Conservation (phyloP, 2,113 vertebrate genomes). For the Anseranas semipalmata region DNA sequence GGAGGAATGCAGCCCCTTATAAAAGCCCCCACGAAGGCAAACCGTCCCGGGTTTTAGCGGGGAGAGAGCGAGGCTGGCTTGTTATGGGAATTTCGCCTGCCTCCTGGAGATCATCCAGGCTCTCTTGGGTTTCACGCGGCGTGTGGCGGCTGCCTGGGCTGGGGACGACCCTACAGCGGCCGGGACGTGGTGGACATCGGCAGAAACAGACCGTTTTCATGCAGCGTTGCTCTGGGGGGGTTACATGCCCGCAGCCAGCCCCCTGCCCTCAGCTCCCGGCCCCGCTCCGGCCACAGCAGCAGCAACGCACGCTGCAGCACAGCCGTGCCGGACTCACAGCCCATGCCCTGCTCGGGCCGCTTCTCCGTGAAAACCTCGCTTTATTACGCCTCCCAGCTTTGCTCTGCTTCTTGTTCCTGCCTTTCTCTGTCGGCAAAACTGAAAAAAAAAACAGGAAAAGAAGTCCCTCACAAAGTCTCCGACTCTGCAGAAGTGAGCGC, state of each 20-base stretch:
- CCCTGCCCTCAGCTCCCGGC: fast-evolving
- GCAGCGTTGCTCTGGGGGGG: not conserved
- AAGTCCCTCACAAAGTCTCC: not conserved
- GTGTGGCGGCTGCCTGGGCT: not conserved
- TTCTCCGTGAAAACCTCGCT: not conserved
- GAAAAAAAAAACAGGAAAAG: not conserved
- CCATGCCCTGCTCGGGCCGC: too few relatives aligned
- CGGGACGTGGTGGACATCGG: not conserved
- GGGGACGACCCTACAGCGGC: not conserved
- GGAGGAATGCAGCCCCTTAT: slow-evolving; percentile 31
- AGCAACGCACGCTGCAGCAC: fast-evolving
- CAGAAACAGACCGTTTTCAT: slow-evolving; percentile 7
- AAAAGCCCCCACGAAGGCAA: slow-evolving; percentile 54
- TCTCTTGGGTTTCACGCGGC: slow-evolving; percentile 51
- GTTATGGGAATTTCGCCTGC: slow-evolving; percentile 30
- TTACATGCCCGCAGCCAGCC: not conserved
- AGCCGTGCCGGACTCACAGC: not conserved
- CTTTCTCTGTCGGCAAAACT: too few relatives aligned
- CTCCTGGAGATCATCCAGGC: slow-evolving; percentile 53
- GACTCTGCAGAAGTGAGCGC: not conserved
- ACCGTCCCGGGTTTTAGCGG: not conserved
- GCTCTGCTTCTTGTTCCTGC: not conserved
- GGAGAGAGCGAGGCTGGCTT: slow-evolving; percentile 5
- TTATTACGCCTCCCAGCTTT: not conserved
- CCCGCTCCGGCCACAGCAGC: fast-evolving